These are phyloP conservation scores for Polyommatus icarus DNA, from an alignment of 2,888 invertebrate species.

Conservation along the genomic window DNA sequence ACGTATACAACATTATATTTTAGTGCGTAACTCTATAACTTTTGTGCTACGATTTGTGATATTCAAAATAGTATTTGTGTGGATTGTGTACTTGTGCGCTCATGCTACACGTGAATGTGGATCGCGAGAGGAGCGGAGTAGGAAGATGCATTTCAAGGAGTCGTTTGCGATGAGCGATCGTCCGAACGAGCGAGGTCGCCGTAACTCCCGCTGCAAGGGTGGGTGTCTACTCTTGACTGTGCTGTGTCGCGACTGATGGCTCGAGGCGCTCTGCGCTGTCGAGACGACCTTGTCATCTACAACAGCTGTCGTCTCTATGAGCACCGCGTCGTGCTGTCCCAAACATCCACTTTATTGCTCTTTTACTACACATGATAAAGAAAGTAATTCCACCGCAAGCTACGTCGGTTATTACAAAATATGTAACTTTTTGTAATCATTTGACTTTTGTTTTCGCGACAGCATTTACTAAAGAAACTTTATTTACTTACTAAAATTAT, in stretches of 20 bases:
- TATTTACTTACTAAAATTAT: background rate
- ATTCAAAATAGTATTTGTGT: constrained; percentile 62
- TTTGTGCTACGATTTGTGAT: constrained; percentile 51
- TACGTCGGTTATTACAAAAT: background rate
- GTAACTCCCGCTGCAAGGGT: constrained; percentile 79
- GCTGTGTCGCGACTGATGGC: constrained; percentile 46
- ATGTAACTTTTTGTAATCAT: background rate
- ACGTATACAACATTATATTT: constrained; percentile 41
- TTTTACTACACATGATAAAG: constrained; percentile 34
- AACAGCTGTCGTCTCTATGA: constrained; percentile 43
- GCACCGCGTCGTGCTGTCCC: constrained; percentile 22
- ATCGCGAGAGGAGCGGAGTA: constrained; percentile 70
- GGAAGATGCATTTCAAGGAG: constrained; percentile 81
- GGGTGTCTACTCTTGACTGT: constrained; percentile 53
- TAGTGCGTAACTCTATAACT: constrained; percentile 9
- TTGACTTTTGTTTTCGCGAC: background rate
- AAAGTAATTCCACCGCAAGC: background rate
- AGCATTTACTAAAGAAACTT: background rate
- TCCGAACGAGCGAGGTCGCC: constrained; percentile 78
- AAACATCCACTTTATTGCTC: constrained; percentile 39
- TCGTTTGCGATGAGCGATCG: constrained; percentile 80
- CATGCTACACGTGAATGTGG: constrained; percentile 77
- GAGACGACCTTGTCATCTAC: constrained; percentile 36
- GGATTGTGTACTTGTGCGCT: constrained; percentile 70
- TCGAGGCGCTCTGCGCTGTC: constrained; percentile 52